phyloP scores from a whole-genome alignment of 2,888 invertebrate species.

The Uloborus plumipes region DNA sequence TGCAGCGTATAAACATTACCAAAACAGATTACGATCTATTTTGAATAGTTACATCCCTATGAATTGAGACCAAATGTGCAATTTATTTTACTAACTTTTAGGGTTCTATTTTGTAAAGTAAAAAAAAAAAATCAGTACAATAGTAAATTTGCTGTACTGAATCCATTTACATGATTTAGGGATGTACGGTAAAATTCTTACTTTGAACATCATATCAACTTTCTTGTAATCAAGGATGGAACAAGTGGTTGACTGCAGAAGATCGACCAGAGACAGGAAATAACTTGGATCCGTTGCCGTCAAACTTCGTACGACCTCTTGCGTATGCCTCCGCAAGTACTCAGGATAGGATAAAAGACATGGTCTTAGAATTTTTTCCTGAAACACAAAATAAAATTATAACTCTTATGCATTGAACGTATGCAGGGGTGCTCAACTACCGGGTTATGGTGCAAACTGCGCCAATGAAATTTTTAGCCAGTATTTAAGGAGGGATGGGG shows the following conservation, averaged over 20 bases:
- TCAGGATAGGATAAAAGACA: slow-evolving; percentile 66
- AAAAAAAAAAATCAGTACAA: too few relatives aligned
- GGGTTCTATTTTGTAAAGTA: neutral
- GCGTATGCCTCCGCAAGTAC: slow-evolving; percentile 64
- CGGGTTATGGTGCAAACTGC: too few relatives aligned
- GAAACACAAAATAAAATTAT: neutral
- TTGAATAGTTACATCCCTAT: neutral
- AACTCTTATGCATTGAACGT: too few relatives aligned
- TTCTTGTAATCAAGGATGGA: slow-evolving; percentile 67
- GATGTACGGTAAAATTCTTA: slow-evolving; percentile 5
- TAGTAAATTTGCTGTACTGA: too few relatives aligned
- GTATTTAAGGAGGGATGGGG: too few relatives aligned
- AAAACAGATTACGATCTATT: too few relatives aligned
- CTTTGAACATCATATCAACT: slow-evolving; percentile 67
- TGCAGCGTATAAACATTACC: too few relatives aligned
- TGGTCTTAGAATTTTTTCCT: slow-evolving; percentile 67
- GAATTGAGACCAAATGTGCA: neutral
- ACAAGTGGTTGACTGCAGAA: slow-evolving; percentile 66
- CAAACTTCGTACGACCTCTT: slow-evolving; percentile 65
- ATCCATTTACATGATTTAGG: neutral
- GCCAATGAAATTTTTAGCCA: too few relatives aligned
- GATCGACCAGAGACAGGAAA: slow-evolving; percentile 66
- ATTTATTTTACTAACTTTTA: neutral
- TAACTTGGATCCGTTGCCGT: slow-evolving; percentile 66
- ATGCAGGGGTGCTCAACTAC: too few relatives aligned